Evolutionary conservation across 1,140 invertebrate species (phyloP).

Genomic region (Holotrichia oblita): DNA sequence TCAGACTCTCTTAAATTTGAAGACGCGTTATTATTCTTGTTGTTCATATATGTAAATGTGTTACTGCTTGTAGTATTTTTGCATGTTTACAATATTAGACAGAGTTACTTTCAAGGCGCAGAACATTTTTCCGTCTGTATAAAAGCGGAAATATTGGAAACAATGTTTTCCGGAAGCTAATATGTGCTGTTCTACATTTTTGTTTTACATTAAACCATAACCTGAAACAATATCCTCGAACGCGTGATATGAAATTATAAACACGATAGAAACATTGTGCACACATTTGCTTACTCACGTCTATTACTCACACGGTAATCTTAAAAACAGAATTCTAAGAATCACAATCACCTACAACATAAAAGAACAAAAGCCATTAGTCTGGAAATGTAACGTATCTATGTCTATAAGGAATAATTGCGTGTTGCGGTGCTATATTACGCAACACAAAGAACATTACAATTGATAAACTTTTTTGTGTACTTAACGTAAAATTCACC

Average conservation of each 20-base stretch:
- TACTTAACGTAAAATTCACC: conserved; percentile 31
- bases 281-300: background rate
- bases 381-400: background rate
- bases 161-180: too few species aligned
- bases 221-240: background rate
- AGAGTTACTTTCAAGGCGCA: too few species aligned
- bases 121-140: too few species aligned
- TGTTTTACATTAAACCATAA: too few species aligned
- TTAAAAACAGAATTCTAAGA: background rate
- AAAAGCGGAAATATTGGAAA: too few species aligned
- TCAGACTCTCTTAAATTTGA: too few species aligned
- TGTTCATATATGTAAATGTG: too few species aligned
- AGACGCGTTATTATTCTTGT: too few species aligned
- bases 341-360: background rate
- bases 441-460: background rate
- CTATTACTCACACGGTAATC: background rate
- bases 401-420: conserved; percentile 9
- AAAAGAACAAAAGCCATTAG: conserved; percentile 1
- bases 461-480: conserved; percentile 32
- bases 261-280: background rate
- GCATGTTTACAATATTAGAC: too few species aligned
- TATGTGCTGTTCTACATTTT: too few species aligned
- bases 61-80: too few species aligned
- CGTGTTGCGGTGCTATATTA: background rate
- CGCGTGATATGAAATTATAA: background rate